Evolutionary conservation across 2,888 invertebrate species (phyloP).

Genomic region (Troides helena): DNA sequence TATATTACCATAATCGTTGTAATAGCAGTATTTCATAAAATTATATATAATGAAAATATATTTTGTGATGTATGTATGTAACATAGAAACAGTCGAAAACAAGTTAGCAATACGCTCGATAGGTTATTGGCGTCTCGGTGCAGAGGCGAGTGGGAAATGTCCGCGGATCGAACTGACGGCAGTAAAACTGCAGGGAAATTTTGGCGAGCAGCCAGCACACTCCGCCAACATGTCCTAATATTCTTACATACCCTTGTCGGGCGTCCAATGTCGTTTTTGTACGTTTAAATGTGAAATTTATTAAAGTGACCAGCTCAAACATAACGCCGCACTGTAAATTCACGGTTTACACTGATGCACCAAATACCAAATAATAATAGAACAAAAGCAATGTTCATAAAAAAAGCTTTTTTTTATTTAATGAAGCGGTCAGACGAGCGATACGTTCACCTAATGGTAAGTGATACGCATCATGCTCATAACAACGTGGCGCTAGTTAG

Average conservation of each 20-base stretch:
- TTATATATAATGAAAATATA: neutral
- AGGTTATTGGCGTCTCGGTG: slow-evolving; percentile 69
- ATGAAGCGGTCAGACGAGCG: too few species aligned
- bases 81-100: slow-evolving; percentile 15
- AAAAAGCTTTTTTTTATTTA: too few species aligned
- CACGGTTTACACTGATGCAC: neutral
- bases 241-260: slow-evolving; percentile 63
- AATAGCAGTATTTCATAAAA: neutral
- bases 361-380: too few species aligned
- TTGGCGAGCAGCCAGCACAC: slow-evolving; percentile 63
- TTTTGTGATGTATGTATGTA: neutral
- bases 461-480: too few species aligned
- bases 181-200: slow-evolving; percentile 69
- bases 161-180: slow-evolving; percentile 55
- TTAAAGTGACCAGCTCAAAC: neutral
- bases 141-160: slow-evolving; percentile 65
- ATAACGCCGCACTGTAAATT: neutral
- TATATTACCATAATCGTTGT: too few species aligned
- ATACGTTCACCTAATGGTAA: too few species aligned
- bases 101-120: slow-evolving; percentile 55
- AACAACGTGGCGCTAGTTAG: too few species aligned
- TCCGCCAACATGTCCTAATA: slow-evolving; percentile 49
- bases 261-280: slow-evolving; percentile 29
- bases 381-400: too few species aligned
- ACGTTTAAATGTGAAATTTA: slow-evolving; percentile 6